phyloP scores from a whole-genome alignment of 2,888 invertebrate genomes.

The Danaus chrysippus region DNA sequence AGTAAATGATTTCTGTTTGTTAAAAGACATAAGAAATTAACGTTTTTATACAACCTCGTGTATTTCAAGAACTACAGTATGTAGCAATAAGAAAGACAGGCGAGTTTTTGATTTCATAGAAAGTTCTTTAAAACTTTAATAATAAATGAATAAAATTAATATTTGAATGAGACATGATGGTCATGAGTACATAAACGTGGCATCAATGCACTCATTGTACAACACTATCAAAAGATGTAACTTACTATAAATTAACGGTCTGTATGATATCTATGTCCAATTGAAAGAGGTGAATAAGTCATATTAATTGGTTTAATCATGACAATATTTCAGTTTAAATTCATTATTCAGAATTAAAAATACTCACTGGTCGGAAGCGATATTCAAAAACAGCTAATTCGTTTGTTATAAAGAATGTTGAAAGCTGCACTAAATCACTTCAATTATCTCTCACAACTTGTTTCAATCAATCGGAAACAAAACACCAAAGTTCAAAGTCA shows the following conservation, averaged over 20 bases:
- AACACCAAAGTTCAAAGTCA: slow-evolving; percentile 40
- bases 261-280: too few relatives aligned
- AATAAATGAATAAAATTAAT: not conserved
- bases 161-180: not conserved
- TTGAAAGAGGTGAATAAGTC: too few relatives aligned
- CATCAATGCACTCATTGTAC: too few relatives aligned
- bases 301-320: too few relatives aligned
- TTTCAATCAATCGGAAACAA: slow-evolving; percentile 18
- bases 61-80: too few relatives aligned
- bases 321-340: too few relatives aligned
- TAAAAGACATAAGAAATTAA: too few relatives aligned
- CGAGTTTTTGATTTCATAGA: not conserved
- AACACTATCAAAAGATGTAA: too few relatives aligned
- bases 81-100: too few relatives aligned
- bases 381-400: slow-evolving; percentile 15
- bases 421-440: slow-evolving; percentile 30
- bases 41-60: too few relatives aligned
- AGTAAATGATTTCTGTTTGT: too few relatives aligned
- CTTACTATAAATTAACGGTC: too few relatives aligned
- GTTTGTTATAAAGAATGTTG: slow-evolving; percentile 21
- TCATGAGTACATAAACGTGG: not conserved
- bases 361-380: slow-evolving; percentile 30
- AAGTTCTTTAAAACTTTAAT: not conserved
- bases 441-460: slow-evolving; percentile 23
- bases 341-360: not conserved